phyloP scores from a whole-genome alignment of 2,113 vertebrate species.

The Calypte anna region DNA sequence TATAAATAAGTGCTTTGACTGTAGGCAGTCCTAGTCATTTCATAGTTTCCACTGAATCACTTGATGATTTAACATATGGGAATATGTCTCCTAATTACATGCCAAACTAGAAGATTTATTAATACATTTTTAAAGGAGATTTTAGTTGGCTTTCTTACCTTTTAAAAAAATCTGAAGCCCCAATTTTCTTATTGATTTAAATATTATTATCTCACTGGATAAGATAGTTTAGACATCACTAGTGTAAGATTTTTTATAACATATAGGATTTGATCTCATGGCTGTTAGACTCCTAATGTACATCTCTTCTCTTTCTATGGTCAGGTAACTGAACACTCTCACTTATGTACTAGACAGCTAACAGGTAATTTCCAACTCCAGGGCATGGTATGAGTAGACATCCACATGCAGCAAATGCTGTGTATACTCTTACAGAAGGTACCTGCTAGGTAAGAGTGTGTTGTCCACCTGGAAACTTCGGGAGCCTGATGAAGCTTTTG shows the following conservation, averaged over 20 bases:
- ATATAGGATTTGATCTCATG: not conserved
- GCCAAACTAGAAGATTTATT: not conserved
- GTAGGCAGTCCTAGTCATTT: not conserved
- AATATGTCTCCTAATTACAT: not conserved
- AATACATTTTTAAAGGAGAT: not conserved
- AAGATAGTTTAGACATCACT: not conserved
- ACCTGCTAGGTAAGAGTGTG: not conserved
- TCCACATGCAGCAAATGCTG: not conserved
- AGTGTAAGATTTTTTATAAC: not conserved
- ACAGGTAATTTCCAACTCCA: not conserved
- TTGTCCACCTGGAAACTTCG: not conserved
- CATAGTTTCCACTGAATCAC: not conserved
- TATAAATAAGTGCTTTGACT: constrained; percentile 1
- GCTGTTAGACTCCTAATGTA: not conserved
- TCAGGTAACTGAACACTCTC: not conserved
- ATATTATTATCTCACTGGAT: not conserved
- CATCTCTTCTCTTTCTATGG: not conserved
- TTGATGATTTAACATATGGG: not conserved
- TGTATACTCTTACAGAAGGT: rapidly evolving
- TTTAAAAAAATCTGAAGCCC: not conserved
- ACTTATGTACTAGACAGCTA: not conserved
- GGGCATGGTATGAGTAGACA: rapidly evolving
- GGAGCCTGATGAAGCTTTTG: not conserved
- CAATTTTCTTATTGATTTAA: not conserved
- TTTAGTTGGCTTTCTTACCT: not conserved